phyloP scores from a whole-genome alignment of 2,888 invertebrate genomes.

The Pristionchus exspectatus region DNA sequence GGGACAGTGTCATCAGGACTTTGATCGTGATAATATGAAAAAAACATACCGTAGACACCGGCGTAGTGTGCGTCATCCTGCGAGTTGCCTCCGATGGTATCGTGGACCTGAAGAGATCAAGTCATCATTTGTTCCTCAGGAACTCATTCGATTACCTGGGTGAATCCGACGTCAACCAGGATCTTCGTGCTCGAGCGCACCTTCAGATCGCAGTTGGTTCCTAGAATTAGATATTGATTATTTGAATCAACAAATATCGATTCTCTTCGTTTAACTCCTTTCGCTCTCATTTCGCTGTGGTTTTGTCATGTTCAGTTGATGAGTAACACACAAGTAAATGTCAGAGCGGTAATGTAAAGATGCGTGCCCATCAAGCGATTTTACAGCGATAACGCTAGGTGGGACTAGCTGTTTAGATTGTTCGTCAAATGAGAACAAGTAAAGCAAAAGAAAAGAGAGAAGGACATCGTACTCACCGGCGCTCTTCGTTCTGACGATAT shows the following conservation, averaged over 20 bases:
- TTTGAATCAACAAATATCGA: background rate
- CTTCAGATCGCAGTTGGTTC: slow-evolving; percentile 64
- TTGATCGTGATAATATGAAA: background rate
- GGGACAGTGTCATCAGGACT: too few relatives aligned
- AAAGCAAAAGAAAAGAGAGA: background rate
- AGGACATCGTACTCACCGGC: background rate
- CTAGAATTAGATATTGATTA: slow-evolving; percentile 48
- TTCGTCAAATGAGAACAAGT: background rate
- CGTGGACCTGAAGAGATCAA: slow-evolving; percentile 53
- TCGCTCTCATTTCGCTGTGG: too few relatives aligned
- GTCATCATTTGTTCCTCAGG: background rate
- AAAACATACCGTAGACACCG: slow-evolving; percentile 60
- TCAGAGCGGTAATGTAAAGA: too few relatives aligned
- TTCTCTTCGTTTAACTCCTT: too few relatives aligned
- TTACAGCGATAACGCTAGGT: background rate
- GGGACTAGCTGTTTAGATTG: background rate
- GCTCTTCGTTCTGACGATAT: slow-evolving; percentile 36
- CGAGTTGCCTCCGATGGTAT: slow-evolving; percentile 65
- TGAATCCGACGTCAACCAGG: slow-evolving; percentile 60
- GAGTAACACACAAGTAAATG: too few relatives aligned
- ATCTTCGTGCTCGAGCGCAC: slow-evolving; percentile 66
- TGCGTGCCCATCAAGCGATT: too few relatives aligned
- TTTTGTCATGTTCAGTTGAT: too few relatives aligned
- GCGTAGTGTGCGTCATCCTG: slow-evolving; percentile 68
- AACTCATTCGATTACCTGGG: slow-evolving; percentile 38